Evolutionary conservation across 2,797 vertebrate genomes (phyloP).

Genomic region (Ctenopoma multispine): DNA sequence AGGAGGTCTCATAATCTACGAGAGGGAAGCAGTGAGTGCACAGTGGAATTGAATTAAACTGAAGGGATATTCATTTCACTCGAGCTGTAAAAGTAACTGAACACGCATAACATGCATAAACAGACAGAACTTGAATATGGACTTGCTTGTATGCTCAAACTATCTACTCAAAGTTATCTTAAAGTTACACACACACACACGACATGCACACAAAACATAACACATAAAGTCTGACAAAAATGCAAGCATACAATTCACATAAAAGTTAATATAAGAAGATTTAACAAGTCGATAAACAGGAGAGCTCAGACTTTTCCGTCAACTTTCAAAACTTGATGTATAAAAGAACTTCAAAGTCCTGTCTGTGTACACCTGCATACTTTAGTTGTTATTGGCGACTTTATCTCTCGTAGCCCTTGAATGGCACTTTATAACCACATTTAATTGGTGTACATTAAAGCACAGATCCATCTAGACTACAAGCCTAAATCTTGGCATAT

Average conservation of each 20-base stretch:
- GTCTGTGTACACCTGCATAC: constrained; percentile 35
- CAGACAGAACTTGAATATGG: neutral
- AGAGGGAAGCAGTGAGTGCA: no score
- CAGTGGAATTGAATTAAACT: neutral
- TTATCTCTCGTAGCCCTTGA: constrained; percentile 43
- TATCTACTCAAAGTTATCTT: neutral
- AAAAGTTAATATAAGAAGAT: constrained; percentile 37
- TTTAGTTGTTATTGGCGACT: constrained; percentile 56
- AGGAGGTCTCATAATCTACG: no score
- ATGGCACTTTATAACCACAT: constrained; percentile 61
- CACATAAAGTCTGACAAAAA: constrained; percentile 17
- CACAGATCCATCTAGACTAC: constrained; percentile 39
- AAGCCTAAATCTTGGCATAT: constrained; percentile 51
- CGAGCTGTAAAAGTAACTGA: constrained; percentile 10
- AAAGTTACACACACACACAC: neutral
- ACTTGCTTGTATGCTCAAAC: neutral
- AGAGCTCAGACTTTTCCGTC: constrained; percentile 51
- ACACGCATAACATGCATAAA: neutral
- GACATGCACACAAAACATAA: neutral
- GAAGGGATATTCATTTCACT: neutral
- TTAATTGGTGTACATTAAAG: constrained; percentile 78
- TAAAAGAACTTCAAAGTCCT: constrained; percentile 26
- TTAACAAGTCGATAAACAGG: constrained; percentile 51
- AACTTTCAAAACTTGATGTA: constrained; percentile 53
- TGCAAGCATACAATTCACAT: neutral